Conservation (phyloP, 2,113 vertebrate species). For the Rhinoderma darwinii region DNA sequence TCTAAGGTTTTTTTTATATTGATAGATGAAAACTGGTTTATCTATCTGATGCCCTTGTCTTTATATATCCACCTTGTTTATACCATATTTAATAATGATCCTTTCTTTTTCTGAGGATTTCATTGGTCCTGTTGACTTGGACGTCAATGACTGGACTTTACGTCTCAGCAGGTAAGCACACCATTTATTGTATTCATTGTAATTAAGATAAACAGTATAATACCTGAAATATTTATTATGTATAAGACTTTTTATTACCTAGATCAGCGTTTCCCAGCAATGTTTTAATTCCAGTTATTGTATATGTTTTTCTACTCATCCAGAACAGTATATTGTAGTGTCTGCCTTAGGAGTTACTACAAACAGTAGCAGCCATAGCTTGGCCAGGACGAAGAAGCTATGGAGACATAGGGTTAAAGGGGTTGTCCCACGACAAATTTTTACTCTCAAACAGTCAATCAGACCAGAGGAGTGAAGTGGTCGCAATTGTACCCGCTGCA, state of each 20-base stretch:
- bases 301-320: too few relatives aligned
- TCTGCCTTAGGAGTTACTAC: too few relatives aligned
- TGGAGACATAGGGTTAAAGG: too few relatives aligned
- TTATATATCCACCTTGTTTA: not conserved
- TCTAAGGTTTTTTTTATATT: too few relatives aligned
- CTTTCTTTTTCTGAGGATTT: not conserved
- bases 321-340: too few relatives aligned
- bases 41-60: not conserved
- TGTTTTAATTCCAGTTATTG: too few relatives aligned
- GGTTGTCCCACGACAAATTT: too few relatives aligned
- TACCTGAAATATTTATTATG: not conserved
- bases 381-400: too few relatives aligned
- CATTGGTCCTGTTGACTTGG: conserved; percentile 11
- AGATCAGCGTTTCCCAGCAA: too few relatives aligned
- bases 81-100: not conserved
- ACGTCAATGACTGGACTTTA: not conserved
- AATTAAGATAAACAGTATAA: not conserved
- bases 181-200: not conserved
- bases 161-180: conserved; percentile 18
- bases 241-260: not conserved
- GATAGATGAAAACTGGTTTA: too few relatives aligned
- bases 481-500: not conserved
- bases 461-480: not conserved
- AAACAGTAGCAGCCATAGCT: too few relatives aligned
- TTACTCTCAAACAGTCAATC: too few relatives aligned